Conservation (phyloP, 2,797 vertebrate genomes). For the Streptopelia turtur region DNA sequence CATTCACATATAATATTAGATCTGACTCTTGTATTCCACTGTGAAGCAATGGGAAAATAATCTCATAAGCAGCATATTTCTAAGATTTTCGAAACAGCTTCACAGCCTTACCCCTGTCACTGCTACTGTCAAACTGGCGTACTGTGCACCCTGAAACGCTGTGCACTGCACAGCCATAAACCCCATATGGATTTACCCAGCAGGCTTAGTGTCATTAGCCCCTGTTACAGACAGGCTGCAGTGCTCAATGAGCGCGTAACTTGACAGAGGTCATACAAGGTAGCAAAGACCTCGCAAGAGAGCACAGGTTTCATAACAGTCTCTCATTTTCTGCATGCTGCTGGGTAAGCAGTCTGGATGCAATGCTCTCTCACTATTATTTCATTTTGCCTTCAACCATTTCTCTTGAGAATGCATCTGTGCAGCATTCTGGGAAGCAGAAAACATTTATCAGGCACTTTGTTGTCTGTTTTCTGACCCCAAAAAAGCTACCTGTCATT, state of each 20-base stretch:
- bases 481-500: neutral
- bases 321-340: neutral
- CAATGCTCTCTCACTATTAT: neutral
- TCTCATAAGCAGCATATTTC: neutral
- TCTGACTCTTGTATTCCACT: neutral
- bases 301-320: constrained; percentile 32
- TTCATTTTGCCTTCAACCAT: neutral
- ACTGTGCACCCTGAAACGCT: neutral
- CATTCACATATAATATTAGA: neutral
- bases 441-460: neutral
- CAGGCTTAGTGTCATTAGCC: constrained; percentile 33
- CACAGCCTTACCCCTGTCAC: neutral
- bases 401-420: neutral
- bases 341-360: constrained; percentile 30
- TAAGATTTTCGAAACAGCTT: constrained; percentile 13
- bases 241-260: neutral
- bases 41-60: neutral
- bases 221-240: constrained; percentile 2
- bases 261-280: constrained; percentile 62
- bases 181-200: constrained; percentile 40
- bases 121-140: neutral
- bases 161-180: constrained; percentile 22
- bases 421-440: neutral
- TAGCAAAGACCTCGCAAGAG: constrained; percentile 28
- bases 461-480: constrained; percentile 2